Base-by-base conservation (phyloP, 2,113 vertebrate species). In the Heliornis fulica region DNA sequence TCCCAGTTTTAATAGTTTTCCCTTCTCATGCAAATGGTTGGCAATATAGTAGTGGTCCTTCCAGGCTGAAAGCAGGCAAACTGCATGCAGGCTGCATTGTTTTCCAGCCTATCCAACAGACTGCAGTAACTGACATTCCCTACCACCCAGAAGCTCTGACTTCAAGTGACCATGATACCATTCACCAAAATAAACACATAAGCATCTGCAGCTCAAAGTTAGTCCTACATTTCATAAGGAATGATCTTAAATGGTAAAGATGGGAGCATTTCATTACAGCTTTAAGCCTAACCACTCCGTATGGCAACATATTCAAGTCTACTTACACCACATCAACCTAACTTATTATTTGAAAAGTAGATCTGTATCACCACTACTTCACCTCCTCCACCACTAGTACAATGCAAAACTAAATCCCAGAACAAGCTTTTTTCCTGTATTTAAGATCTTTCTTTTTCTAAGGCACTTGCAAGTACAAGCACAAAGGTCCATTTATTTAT, bases 391-490 rank as follows among this genome's bases (percentile, higher is more conserved):
- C 36, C 41, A 46, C 22, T 75, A 43, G 48, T 63, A 64, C 40
- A 61, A 40, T 48, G 34, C 46, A 81, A 91, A 76, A 36, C 31
- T 54, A 66, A 21, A 69, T 84, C 68, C 28, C 85, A 93, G 59
- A 45, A 9, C 2, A 34, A 10, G 9, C 17, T 45, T 90, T 87
- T 81, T 40, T 48, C 75, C 94, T 65, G 91, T 78, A 61, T 94
- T 68, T 75, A 84, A 93, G 85, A 75, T 76, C 70, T 68, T 78
- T 41, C 3, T 51, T 93, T 89, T 89, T 89, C 87, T 97, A 99
- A 98, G 98, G 98, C 98, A 98, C 97, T 93, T 57, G 53, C 92
- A 92, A 71, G 40, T 96, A 93, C 87, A 97, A 92, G 95, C 82
- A 61, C 10, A 64, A 66, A 87, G 87, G 63, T 68, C 56, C 46